Evolutionary conservation across 2,797 vertebrate genomes (phyloP).

Genomic region (Tachyglossus aculeatus): DNA sequence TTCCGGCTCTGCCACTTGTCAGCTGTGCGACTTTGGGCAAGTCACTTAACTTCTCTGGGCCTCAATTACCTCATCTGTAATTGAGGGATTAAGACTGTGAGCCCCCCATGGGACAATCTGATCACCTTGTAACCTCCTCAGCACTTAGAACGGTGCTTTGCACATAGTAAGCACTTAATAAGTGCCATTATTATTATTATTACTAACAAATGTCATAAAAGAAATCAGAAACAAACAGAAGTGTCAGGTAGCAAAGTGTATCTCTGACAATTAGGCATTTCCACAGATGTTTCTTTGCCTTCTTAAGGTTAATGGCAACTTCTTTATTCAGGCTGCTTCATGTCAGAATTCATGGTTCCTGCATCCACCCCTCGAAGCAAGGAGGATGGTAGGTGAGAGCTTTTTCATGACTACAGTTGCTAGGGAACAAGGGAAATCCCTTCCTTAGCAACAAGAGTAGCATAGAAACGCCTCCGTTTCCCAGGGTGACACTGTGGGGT

Average conservation of each 20-base stretch:
- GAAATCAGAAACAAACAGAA: not conserved
- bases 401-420: conserved; percentile 58
- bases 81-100: not conserved
- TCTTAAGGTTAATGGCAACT: not conserved
- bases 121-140: not conserved
- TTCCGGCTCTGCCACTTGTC: no score
- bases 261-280: not conserved
- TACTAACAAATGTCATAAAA: not conserved
- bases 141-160: not conserved
- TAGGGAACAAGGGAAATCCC: conserved; percentile 58
- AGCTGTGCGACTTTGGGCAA: no score
- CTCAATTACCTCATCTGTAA: no score
- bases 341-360: not conserved
- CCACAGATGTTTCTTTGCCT: not conserved
- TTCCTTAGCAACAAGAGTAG: conserved; percentile 17
- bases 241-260: no score
- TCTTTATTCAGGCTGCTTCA: not conserved
- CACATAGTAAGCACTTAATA: not conserved
- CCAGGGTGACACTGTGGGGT: no score
- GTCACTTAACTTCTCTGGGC: no score
- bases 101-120: no score
- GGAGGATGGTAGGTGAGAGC: conserved; percentile 5
- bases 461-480: not conserved
- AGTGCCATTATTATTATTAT: not conserved
- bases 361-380: not conserved